Percentiles rank a stretch among this genome's conserved stretches.
phyloP scores from a whole-genome alignment of 2,113 vertebrate species.

The Clupea harengus region DNA sequence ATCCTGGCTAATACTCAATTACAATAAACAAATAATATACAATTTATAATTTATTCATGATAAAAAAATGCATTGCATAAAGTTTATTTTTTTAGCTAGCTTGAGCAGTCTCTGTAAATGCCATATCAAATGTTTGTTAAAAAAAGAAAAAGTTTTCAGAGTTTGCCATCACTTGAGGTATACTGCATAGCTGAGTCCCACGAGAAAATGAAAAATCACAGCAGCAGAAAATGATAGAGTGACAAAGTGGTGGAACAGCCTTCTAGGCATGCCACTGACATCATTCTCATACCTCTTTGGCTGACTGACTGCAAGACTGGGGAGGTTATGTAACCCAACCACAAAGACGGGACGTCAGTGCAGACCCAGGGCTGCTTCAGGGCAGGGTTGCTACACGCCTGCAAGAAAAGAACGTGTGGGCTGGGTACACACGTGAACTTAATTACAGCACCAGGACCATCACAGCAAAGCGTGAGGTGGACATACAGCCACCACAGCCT shows the following conservation, averaged over 20 bases:
- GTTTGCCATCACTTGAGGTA: background rate
- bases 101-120: background rate
- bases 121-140: background rate
- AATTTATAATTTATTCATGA: slow-evolving; percentile 6
- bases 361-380: background rate
- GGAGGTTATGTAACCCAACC: background rate
- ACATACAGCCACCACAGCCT: background rate
- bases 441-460: background rate
- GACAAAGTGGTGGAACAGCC: no score
- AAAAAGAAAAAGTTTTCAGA: background rate
- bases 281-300: background rate
- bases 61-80: background rate
- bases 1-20: background rate
- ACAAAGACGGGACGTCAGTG: background rate
- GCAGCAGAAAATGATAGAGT: background rate
- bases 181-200: background rate
- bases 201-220: background rate
- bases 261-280: background rate
- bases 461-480: background rate
- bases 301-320: background rate
- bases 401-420: background rate
- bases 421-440: background rate
- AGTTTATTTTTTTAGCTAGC: background rate
- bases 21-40: background rate
- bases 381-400: background rate